phyloP scores from a whole-genome alignment of 1,140 invertebrate species.

The Cyclina sinensis region DNA sequence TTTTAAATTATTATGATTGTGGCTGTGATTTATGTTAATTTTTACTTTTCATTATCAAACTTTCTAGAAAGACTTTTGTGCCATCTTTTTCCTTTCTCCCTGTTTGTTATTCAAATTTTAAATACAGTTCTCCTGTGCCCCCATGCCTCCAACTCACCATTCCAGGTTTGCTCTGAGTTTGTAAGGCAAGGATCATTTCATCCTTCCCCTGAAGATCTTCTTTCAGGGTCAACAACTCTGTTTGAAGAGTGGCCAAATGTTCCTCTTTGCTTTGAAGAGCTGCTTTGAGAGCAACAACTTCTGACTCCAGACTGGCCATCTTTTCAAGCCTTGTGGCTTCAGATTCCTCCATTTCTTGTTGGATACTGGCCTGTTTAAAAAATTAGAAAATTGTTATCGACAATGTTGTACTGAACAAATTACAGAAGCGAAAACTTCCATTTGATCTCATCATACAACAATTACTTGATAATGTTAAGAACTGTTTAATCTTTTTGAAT shows the following conservation, averaged over 20 bases:
- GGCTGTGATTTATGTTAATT: no score
- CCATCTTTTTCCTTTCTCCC: no score
- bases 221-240: conserved; percentile 53
- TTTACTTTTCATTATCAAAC: no score
- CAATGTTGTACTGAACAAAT: not conserved
- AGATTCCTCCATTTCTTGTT: conserved; percentile 81
- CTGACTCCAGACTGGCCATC: conserved; percentile 66
- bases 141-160: conserved; percentile 3
- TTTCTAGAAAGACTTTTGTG: no score
- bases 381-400: not conserved
- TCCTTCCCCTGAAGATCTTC: conserved; percentile 66
- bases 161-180: conserved; percentile 25
- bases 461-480: no score
- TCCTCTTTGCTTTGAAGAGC: conserved; percentile 71
- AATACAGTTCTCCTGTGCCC: no score
- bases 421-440: not conserved
- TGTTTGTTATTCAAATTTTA: no score
- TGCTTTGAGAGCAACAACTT: conserved; percentile 68
- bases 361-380: conserved; percentile 78
- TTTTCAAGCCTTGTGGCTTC: conserved; percentile 70
- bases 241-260: conserved; percentile 44
- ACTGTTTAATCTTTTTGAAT: no score
- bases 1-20: no score
- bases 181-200: conserved; percentile 44
- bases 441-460: no score